These are phyloP conservation scores for Agelaius phoeniceus DNA, from an alignment of 2,113 vertebrate species.

Conservation along the genomic window DNA sequence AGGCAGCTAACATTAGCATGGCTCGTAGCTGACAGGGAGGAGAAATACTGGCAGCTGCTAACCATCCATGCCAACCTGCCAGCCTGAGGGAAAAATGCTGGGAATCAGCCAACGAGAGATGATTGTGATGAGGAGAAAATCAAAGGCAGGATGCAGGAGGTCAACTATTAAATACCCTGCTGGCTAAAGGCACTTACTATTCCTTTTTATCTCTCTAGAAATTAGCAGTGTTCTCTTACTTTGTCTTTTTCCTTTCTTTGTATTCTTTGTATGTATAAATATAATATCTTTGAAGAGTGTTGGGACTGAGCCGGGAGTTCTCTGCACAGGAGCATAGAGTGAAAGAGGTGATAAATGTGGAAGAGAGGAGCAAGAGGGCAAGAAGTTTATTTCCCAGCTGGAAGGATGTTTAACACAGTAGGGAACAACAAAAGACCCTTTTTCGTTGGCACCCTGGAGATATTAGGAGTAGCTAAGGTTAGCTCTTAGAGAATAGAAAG, in stretches of 20 bases:
- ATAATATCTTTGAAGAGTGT: background rate
- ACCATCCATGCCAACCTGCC: slow-evolving; percentile 53
- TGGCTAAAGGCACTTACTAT: slow-evolving; percentile 16
- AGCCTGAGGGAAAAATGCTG: slow-evolving; percentile 49
- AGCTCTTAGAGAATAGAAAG: background rate
- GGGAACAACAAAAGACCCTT: background rate
- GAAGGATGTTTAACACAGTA: background rate
- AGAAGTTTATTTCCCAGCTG: background rate
- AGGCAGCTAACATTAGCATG: slow-evolving; percentile 60
- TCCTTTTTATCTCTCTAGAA: slow-evolving; percentile 51
- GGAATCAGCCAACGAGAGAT: slow-evolving; percentile 64
- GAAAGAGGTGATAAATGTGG: background rate
- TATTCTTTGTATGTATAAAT: background rate
- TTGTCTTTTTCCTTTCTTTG: background rate
- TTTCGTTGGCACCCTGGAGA: background rate
- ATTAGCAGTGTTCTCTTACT: background rate
- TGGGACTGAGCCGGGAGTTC: background rate
- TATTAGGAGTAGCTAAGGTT: background rate
- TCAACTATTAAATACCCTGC: slow-evolving; percentile 31
- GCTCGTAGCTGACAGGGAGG: slow-evolving; percentile 65
- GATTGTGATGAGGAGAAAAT: slow-evolving; percentile 61
- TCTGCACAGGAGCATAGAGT: background rate
- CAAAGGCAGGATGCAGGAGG: slow-evolving; percentile 65
- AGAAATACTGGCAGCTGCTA: slow-evolving; percentile 76
- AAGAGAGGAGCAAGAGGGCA: background rate